Evolutionary conservation across 2,888 invertebrate genomes (phyloP).

Genomic region (Globia sparganii): DNA sequence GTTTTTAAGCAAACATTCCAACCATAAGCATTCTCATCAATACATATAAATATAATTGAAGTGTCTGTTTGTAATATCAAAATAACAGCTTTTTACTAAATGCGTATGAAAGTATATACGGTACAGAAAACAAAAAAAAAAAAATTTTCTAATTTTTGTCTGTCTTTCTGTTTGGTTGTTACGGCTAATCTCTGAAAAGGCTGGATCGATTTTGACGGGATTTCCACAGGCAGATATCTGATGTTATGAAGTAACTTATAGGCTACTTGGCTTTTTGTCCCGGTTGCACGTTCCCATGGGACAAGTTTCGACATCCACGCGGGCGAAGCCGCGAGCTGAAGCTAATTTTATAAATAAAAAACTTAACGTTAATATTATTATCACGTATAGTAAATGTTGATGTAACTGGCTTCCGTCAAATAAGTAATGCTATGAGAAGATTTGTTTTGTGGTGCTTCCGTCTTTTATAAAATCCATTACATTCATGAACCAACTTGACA

Average conservation of each 20-base stretch:
- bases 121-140: not conserved
- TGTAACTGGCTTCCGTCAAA: conserved; percentile 19
- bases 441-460: conserved; percentile 2
- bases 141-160: not conserved
- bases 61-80: not conserved
- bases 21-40: not conserved
- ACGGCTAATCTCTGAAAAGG: not conserved
- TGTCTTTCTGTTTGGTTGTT: not conserved
- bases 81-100: not conserved
- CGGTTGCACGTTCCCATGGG: not conserved
- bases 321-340: not conserved
- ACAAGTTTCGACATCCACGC: not conserved
- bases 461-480: not conserved
- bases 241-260: not conserved
- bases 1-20: conserved; percentile 4
- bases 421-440: not conserved
- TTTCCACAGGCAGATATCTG: not conserved
- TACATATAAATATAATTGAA: not conserved
- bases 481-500: too few relatives aligned
- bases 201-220: not conserved
- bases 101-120: not conserved
- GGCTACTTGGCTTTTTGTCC: not conserved
- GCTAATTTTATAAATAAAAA: not conserved
- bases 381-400: conserved; percentile 23
- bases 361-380: not conserved